Evolutionary conservation across 1,140 invertebrate genomes (phyloP), one percentile per base, ranked within the genome.

Genomic region (Reticulitermes speratus): DNA sequence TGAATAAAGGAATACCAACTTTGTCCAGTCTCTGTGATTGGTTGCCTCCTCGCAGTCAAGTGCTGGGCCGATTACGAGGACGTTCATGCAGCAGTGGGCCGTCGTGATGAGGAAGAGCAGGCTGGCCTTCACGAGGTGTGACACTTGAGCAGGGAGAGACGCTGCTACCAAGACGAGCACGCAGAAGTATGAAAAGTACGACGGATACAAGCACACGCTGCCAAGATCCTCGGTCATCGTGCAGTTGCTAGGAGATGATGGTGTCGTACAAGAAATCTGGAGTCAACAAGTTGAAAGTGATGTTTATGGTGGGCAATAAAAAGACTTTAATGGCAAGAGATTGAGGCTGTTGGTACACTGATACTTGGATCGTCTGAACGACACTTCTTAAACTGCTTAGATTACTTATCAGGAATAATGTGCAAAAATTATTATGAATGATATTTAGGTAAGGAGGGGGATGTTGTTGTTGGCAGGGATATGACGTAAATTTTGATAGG

Each of bases 101-200:
- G 91, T 91, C 2, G 94, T 92, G 11, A 96, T 92, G 0, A 93
- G 84, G 30, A 94, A 88, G 89, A 96, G 93, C 38, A 96, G 89
- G 9, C 93, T 89, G 21, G 94, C 92, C 90, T 96, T 96, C 88
- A 93, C 92, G 25, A 96, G 89, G 90, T 96, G 95, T 86, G 94
- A 94, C 32, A 96, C 91, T 87, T 96, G 95, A 0, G 95, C 94
- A 84, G 96, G 93, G 88, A 96, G 93, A 11, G 96, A 94, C 30
- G 95, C 93, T 1, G 94, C 95, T 65, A 96, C 91, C 48, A 96
- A 89, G 59, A 94, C 93, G 45, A 96, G 90, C n/a, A 96, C 93
- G 81, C 92, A 92, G 88, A 95, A 94, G 90, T 95, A 94, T 75
- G 94, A 94, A 89, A 96, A 94, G 90, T 96, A 96, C 32, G 95